These are phyloP conservation scores for Drosophila sechellia DNA, from an alignment of 1,140 invertebrate species.

Conservation along the genomic window DNA sequence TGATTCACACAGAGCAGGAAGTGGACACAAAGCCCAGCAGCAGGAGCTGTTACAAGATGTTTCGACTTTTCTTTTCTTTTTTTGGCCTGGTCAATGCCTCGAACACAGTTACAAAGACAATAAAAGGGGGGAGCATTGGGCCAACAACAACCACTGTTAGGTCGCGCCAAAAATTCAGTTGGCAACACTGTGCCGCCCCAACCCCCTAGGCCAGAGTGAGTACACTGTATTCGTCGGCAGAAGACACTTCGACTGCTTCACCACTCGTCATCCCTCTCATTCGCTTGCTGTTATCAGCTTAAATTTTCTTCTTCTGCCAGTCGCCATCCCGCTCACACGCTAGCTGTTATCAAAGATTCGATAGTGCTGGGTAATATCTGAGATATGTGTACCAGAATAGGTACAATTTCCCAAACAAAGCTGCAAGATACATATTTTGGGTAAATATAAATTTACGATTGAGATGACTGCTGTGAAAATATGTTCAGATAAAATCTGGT, in stretches of 20 bases:
- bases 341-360: slow-evolving; percentile 42
- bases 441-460: too few relatives aligned
- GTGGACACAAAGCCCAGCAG: slow-evolving; percentile 52
- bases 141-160: slow-evolving; percentile 71
- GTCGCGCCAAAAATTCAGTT: slow-evolving; percentile 76
- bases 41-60: slow-evolving; percentile 39
- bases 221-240: slow-evolving; percentile 16
- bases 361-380: not conserved
- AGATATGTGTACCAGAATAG: not conserved
- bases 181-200: slow-evolving; percentile 57
- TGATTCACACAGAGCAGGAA: slow-evolving; percentile 67
- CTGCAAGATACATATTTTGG: too few relatives aligned
- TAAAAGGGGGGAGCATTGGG: slow-evolving; percentile 34
- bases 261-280: slow-evolving; percentile 1
- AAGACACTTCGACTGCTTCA: slow-evolving; percentile 29
- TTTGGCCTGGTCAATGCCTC: slow-evolving; percentile 56
- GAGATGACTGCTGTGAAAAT: too few relatives aligned
- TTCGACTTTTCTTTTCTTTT: slow-evolving; percentile 1
- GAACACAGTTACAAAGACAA: slow-evolving; percentile 21
- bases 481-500: too few relatives aligned
- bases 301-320: slow-evolving; percentile 5
- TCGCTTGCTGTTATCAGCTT: slow-evolving; percentile 7
- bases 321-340: slow-evolving; percentile 7
- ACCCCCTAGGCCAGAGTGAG: slow-evolving; percentile 40
- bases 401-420: too few relatives aligned